A percentile compares a stretch with the other conserved stretches of the same genome.
Conservation (phyloP, 1,140 invertebrate species). For the Lethocerus indicus region DNA sequence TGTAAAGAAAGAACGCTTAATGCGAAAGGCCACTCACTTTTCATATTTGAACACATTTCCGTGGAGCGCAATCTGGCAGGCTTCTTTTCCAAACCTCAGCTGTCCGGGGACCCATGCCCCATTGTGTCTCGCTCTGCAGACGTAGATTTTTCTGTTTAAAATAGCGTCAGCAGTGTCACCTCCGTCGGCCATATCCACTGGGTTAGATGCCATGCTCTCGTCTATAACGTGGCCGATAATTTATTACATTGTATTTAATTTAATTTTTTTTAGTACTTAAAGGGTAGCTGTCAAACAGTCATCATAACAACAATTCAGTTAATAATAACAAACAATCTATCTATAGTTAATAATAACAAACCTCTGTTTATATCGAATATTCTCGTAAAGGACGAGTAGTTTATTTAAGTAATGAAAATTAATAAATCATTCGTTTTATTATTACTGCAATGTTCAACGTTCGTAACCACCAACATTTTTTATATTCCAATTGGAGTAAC, state of each 20-base stretch:
- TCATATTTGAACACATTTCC: constrained; percentile 30
- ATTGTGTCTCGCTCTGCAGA: constrained; percentile 50
- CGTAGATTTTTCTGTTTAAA: constrained; percentile 31
- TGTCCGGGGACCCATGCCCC: constrained; percentile 53
- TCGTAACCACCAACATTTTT: too few relatives aligned
- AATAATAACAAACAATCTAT: too few relatives aligned
- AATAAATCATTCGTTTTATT: too few relatives aligned
- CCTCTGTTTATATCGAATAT: too few relatives aligned
- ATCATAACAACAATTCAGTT: too few relatives aligned
- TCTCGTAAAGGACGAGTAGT: too few relatives aligned
- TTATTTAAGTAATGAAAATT: too few relatives aligned
- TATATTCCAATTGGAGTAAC: too few relatives aligned
- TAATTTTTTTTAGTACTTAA: not conserved
- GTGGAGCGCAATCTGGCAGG: constrained; percentile 43
- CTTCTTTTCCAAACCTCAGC: constrained; percentile 24
- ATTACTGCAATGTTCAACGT: too few relatives aligned
- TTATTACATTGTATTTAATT: not conserved
- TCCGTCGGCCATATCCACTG: constrained; percentile 4
- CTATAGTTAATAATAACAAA: too few relatives aligned
- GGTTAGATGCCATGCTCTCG: not conserved
- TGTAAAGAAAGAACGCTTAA: not conserved
- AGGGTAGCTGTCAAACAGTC: too few relatives aligned
- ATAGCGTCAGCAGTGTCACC: not conserved
- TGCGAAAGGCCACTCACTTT: constrained; percentile 1
- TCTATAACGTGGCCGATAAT: constrained; percentile 4